Evolutionary conservation across 2,113 vertebrate genomes (phyloP).

Genomic region (Toxostoma redivivum): DNA sequence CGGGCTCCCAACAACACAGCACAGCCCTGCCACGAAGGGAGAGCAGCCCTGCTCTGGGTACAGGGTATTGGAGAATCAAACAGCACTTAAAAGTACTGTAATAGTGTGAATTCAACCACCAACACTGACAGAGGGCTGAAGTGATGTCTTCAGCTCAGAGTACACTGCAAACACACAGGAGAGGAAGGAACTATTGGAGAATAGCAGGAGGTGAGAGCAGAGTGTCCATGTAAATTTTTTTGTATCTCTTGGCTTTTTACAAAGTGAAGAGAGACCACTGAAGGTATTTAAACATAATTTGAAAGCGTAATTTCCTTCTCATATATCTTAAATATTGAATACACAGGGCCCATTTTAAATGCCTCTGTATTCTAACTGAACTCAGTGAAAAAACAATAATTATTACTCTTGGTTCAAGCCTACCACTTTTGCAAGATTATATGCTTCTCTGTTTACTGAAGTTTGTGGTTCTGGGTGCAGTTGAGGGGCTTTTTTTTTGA

Average conservation of each 20-base stretch:
- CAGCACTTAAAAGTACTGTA: neutral
- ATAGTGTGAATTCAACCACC: neutral
- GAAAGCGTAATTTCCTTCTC: neutral
- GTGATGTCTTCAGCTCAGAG: neutral
- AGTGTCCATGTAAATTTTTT: neutral
- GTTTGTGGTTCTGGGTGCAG: neutral
- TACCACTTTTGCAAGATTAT: neutral
- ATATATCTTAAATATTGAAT: neutral
- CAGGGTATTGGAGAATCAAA: neutral
- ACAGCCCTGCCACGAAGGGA: neutral
- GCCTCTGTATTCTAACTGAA: neutral
- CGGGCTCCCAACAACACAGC: fast-evolving
- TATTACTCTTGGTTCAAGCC: neutral
- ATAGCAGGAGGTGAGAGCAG: neutral
- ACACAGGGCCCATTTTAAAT: neutral
- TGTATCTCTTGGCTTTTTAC: neutral
- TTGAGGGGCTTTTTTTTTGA: neutral
- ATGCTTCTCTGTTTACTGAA: neutral
- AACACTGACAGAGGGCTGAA: neutral
- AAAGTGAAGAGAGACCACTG: neutral
- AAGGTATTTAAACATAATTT: neutral
- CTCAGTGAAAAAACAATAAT: neutral
- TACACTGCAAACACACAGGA: neutral
- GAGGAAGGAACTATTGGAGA: neutral
- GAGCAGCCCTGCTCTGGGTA: neutral